A percentile compares a stretch with the other conserved stretches of the same genome.
Conservation (phyloP, 2,113 vertebrate species). For the Fulica atra region DNA sequence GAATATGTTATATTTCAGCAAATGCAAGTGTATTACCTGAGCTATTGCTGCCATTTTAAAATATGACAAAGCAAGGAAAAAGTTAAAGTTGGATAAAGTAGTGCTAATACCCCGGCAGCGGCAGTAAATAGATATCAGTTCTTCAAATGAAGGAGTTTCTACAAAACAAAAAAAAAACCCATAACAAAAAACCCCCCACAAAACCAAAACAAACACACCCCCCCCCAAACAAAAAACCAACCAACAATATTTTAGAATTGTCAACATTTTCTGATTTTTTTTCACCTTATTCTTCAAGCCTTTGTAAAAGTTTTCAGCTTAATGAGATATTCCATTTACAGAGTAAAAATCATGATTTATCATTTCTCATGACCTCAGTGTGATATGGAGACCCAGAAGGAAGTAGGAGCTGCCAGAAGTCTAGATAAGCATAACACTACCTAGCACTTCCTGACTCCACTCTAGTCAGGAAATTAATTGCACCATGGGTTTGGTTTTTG, state of each 20-base stretch:
- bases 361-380: background rate
- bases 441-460: rapidly evolving
- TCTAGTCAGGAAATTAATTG: background rate
- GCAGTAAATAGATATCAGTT: slow-evolving; percentile 85
- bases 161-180: background rate
- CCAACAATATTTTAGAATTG: background rate
- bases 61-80: slow-evolving; percentile 87
- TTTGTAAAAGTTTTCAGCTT: background rate
- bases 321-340: background rate
- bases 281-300: background rate
- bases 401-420: background rate
- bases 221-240: background rate
- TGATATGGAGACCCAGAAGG: background rate
- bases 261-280: background rate
- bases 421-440: background rate
- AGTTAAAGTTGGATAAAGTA: slow-evolving; percentile 80
- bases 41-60: slow-evolving; percentile 91
- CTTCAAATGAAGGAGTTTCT: slow-evolving; percentile 83
- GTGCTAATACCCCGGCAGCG: slow-evolving; percentile 71
- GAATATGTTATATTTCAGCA: background rate
- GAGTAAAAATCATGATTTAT: background rate
- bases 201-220: background rate
- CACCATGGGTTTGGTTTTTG: background rate
- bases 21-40: slow-evolving; percentile 77
- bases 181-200: too few relatives aligned